A percentile compares a stretch with the other conserved stretches of the same genome.
Evolutionary conservation across 1,140 invertebrate genomes (phyloP).

Genomic region (Limonius californicus): DNA sequence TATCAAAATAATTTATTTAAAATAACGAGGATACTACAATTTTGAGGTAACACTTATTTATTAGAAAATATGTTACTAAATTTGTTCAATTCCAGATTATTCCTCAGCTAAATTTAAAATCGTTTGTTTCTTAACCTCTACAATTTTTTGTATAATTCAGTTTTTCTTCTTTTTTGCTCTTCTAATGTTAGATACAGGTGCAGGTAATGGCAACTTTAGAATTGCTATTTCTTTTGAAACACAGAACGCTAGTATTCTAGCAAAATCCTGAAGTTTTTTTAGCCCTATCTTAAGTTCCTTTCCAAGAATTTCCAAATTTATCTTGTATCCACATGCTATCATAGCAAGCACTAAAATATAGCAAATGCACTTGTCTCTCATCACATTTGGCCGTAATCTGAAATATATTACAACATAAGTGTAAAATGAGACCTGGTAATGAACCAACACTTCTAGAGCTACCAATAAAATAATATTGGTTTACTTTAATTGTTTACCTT

Average conservation of each 20-base stretch:
- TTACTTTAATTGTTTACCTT: not conserved
- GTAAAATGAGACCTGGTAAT: too few species aligned
- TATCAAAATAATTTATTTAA: too few species aligned
- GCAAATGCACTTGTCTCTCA: slow-evolving; percentile 50
- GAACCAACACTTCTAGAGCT: too few species aligned
- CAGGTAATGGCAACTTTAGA: slow-evolving; percentile 50
- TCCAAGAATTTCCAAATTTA: slow-evolving; percentile 48
- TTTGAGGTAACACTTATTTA: too few species aligned
- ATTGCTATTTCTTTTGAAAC: slow-evolving; percentile 44
- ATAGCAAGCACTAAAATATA: slow-evolving; percentile 50
- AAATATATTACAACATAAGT: too few species aligned
- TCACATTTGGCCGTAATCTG: slow-evolving; percentile 48
- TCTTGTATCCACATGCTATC: slow-evolving; percentile 43
- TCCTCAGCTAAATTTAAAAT: too few species aligned
- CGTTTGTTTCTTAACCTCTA: too few species aligned
- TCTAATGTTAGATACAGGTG: slow-evolving; percentile 23
- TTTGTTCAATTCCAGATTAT: too few species aligned
- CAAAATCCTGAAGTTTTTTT: slow-evolving; percentile 49
- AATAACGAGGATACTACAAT: too few species aligned
- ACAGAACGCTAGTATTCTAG: slow-evolving; percentile 46
- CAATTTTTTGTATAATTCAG: too few species aligned
- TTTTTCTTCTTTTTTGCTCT: not conserved
- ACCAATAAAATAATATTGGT: too few species aligned
- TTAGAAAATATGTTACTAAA: too few species aligned
- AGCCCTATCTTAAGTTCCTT: slow-evolving; percentile 44